phyloP scores from a whole-genome alignment of 2,797 vertebrate genomes.

The Taenioides sp. region DNA sequence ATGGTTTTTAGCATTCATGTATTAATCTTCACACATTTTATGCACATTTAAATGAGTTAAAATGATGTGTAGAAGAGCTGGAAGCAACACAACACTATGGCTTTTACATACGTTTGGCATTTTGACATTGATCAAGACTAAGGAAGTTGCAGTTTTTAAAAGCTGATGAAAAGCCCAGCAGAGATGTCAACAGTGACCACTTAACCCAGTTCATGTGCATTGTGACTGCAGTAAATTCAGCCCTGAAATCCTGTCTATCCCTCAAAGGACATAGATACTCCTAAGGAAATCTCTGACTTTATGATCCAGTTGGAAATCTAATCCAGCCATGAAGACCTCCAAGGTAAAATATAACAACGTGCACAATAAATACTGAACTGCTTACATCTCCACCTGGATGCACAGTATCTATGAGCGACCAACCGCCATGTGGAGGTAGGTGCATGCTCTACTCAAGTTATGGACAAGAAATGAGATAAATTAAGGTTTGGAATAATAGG shows the following conservation, averaged over 20 bases:
- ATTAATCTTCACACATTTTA: not conserved
- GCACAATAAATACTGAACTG: constrained; percentile 59
- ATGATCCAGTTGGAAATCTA: constrained; percentile 53
- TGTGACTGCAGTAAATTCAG: constrained; percentile 50
- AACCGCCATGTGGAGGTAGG: not conserved
- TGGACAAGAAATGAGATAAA: constrained; percentile 13
- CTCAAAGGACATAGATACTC: constrained; percentile 44
- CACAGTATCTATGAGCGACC: constrained; percentile 34
- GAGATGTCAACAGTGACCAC: constrained; percentile 53
- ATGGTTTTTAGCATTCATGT: not conserved
- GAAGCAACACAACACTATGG: not conserved
- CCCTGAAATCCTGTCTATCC: constrained; percentile 64
- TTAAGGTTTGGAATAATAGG: constrained; percentile 24
- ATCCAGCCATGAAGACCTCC: constrained; percentile 56
- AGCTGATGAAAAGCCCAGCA: constrained; percentile 41
- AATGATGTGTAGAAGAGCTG: not conserved
- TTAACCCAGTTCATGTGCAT: constrained; percentile 42
- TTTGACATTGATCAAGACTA: not conserved
- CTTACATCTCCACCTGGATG: constrained; percentile 56
- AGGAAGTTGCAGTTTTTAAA: constrained; percentile 4
- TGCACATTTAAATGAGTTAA: not conserved
- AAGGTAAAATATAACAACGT: constrained; percentile 64
- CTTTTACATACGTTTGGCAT: not conserved
- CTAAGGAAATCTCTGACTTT: constrained; percentile 58
- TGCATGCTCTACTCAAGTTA: constrained; percentile 2